phyloP scores from a whole-genome alignment of 2,797 vertebrate genomes.

The Bradypodion ventrale region DNA sequence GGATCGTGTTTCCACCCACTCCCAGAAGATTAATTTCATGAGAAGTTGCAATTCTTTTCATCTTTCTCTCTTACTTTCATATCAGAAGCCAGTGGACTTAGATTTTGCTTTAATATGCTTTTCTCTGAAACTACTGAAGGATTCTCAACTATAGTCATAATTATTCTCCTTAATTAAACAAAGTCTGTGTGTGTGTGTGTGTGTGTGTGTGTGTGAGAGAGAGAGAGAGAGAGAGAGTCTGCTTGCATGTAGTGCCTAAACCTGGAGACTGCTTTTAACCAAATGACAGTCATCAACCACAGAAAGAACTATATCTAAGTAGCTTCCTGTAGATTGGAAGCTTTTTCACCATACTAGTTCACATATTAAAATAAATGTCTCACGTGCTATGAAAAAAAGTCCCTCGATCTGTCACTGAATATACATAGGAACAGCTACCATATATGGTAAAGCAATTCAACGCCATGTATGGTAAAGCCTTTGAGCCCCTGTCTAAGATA shows the following conservation, averaged over 20 bases:
- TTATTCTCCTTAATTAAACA: background rate
- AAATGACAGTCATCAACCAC: background rate
- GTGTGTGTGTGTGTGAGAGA: too few relatives aligned
- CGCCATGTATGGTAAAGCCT: background rate
- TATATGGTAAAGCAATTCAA: background rate
- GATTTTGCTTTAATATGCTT: background rate
- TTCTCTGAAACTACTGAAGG: background rate
- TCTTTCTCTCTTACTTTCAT: background rate
- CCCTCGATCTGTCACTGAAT: background rate
- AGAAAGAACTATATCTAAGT: background rate
- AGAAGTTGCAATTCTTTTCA: constrained; percentile 39
- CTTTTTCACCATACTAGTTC: background rate
- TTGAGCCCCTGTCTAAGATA: background rate
- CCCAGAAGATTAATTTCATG: constrained; percentile 30
- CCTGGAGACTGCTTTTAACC: background rate
- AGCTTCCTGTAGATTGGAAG: background rate
- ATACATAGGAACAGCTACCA: background rate
- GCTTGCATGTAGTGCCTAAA: background rate
- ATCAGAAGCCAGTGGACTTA: background rate
- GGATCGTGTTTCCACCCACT: constrained; percentile 5
- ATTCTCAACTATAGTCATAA: background rate
- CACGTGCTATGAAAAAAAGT: background rate
- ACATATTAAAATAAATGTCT: background rate
- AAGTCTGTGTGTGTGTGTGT: background rate
- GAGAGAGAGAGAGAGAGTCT: too few relatives aligned